Percentiles rank a stretch among this genome's conserved stretches.
These are phyloP conservation scores for Hypomecis punctinalis DNA, from an alignment of 2,888 invertebrate species.

Conservation along the genomic window DNA sequence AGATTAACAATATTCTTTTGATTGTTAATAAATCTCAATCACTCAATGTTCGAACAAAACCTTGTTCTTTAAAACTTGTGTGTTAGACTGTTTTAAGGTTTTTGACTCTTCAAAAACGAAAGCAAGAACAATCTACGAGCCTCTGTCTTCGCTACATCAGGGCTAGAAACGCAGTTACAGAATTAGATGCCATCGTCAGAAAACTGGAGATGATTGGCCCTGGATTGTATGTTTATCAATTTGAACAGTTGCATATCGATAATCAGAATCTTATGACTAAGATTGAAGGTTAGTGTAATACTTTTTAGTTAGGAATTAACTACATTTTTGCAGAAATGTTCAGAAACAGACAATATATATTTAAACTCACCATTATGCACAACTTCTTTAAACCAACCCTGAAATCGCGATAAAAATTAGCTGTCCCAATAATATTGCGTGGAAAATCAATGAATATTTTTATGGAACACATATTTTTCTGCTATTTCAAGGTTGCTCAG, in stretches of 20 bases:
- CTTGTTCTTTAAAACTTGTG: neutral
- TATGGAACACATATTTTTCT: too few species aligned
- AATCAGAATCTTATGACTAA: slow-evolving; percentile 72
- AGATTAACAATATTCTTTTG: too few species aligned
- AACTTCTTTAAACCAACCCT: too few species aligned
- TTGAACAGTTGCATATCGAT: slow-evolving; percentile 73
- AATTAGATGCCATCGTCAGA: slow-evolving; percentile 67
- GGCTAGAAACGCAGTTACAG: slow-evolving; percentile 73
- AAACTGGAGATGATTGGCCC: slow-evolving; percentile 75
- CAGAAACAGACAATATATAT: too few species aligned
- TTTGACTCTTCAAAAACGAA: slow-evolving; percentile 69
- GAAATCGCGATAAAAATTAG: too few species aligned
- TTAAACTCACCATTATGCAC: too few species aligned
- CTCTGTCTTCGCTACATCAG: slow-evolving; percentile 73
- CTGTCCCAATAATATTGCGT: too few species aligned
- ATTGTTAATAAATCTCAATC: too few species aligned
- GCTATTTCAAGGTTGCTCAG: too few species aligned
- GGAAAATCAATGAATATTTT: too few species aligned
- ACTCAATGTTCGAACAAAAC: neutral
- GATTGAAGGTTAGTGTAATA: slow-evolving; percentile 76
- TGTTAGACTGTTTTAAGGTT: slow-evolving; percentile 70
- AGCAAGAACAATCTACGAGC: slow-evolving; percentile 68
- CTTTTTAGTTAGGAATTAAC: too few species aligned
- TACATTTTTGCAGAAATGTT: too few species aligned
- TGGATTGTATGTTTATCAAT: slow-evolving; percentile 76